These are phyloP conservation scores for Enteromius trimaculatus DNA, from an alignment of 2,797 vertebrate genomes.

Conservation along the genomic window DNA sequence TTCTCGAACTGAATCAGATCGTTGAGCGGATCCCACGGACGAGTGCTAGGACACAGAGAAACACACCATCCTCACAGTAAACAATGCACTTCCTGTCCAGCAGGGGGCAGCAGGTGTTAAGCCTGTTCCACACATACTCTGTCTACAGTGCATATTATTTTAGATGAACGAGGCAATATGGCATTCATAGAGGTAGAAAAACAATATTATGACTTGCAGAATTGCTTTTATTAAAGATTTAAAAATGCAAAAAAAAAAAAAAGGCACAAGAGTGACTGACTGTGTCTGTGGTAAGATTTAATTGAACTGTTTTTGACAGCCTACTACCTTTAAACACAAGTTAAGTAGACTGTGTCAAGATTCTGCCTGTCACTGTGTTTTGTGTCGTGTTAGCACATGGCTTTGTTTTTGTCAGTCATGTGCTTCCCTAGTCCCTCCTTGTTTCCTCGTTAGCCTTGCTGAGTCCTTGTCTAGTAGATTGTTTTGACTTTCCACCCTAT, in stretches of 20 bases:
- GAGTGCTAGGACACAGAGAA: constrained; percentile 79
- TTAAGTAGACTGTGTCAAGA: background rate
- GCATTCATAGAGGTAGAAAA: background rate
- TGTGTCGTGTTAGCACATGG: too few species aligned
- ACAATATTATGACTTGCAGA: background rate
- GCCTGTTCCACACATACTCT: background rate
- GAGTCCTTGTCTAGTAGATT: too few species aligned
- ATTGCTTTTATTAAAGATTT: background rate
- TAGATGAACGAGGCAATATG: too few species aligned
- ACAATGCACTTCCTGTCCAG: constrained; percentile 12
- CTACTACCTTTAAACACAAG: background rate
- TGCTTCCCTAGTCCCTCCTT: too few species aligned
- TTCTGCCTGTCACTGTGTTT: too few species aligned
- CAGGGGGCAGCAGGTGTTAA: background rate
- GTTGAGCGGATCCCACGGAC: constrained; percentile 97
- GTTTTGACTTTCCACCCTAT: too few species aligned
- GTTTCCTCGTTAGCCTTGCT: too few species aligned
- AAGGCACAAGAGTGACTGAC: too few species aligned
- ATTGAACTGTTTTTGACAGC: background rate
- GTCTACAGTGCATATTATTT: background rate
- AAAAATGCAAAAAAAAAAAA: background rate
- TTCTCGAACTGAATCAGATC: constrained; percentile 98
- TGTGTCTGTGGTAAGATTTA: too few species aligned
- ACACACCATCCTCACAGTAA: constrained; percentile 32
- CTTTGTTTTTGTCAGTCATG: too few species aligned